These are phyloP conservation scores for Phlogophora meticulosa DNA, from an alignment of 2,888 invertebrate genomes.

Conservation along the genomic window DNA sequence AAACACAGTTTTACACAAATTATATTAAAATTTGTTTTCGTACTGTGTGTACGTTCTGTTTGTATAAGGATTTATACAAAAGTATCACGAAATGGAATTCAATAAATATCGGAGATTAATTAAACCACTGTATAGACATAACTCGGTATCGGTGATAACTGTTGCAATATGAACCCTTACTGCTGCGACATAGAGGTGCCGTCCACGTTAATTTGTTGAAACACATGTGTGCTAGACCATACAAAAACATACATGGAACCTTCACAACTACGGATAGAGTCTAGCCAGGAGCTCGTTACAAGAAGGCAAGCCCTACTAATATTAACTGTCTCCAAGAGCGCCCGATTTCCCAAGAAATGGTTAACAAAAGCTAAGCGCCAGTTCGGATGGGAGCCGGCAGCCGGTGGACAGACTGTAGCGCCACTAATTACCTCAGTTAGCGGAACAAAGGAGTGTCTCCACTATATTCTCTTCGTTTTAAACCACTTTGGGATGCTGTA, in stretches of 20 bases:
- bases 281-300: too few relatives aligned
- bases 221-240: too few relatives aligned
- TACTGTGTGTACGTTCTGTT: not conserved
- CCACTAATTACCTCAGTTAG: conserved; percentile 62
- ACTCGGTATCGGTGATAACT: too few relatives aligned
- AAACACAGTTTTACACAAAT: conserved; percentile 24
- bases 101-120: not conserved
- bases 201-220: too few relatives aligned
- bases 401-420: conserved; percentile 45
- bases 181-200: too few relatives aligned
- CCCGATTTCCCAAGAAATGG: conserved; percentile 16
- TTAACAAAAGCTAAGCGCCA: conserved; percentile 38
- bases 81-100: not conserved
- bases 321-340: not conserved
- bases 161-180: too few relatives aligned
- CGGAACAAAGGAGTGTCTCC: conserved; percentile 61
- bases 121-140: too few relatives aligned
- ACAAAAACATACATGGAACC: too few relatives aligned
- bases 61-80: not conserved
- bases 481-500: conserved; percentile 53
- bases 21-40: not conserved
- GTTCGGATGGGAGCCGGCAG: conserved; percentile 40
- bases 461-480: conserved; percentile 35
- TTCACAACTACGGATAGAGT: too few relatives aligned
- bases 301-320: not conserved